These are phyloP conservation scores for Cyclophora punctaria DNA, from an alignment of 2,888 invertebrate species.

Conservation along the genomic window DNA sequence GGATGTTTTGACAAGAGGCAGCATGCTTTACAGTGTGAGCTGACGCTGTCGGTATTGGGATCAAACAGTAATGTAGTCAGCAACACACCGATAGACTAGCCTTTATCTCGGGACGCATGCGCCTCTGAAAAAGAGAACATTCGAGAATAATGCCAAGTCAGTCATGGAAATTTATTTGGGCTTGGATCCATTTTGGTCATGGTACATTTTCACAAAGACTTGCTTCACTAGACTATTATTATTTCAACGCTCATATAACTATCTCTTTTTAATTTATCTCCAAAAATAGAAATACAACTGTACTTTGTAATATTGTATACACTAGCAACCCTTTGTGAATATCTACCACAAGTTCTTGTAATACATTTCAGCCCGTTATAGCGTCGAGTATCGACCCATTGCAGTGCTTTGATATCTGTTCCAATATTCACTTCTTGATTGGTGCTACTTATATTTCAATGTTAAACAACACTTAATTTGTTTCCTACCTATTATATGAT, in stretches of 20 bases:
- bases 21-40: conserved; percentile 74
- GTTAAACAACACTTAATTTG: neutral
- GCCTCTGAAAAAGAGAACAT: conserved; percentile 74
- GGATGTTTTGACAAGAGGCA: conserved; percentile 46
- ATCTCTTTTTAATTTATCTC: too few species aligned
- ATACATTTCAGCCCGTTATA: conserved; percentile 38
- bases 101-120: conserved; percentile 72
- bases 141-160: conserved; percentile 71
- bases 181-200: conserved; percentile 31
- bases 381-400: conserved; percentile 52
- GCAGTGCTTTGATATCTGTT: conserved; percentile 44
- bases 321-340: conserved; percentile 11
- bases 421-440: conserved; percentile 58
- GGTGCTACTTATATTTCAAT: conserved; percentile 1
- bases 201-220: conserved; percentile 24
- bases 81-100: conserved; percentile 69
- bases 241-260: too few species aligned
- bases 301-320: neutral
- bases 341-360: conserved; percentile 36
- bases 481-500: neutral
- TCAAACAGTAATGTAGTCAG: conserved; percentile 48
- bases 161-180: conserved; percentile 70
- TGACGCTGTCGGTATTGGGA: conserved; percentile 54
- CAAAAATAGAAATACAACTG: neutral
- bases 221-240: neutral